These are phyloP conservation scores for Panthera tigris DNA, from an alignment of 2,113 vertebrate species.

Conservation along the genomic window DNA sequence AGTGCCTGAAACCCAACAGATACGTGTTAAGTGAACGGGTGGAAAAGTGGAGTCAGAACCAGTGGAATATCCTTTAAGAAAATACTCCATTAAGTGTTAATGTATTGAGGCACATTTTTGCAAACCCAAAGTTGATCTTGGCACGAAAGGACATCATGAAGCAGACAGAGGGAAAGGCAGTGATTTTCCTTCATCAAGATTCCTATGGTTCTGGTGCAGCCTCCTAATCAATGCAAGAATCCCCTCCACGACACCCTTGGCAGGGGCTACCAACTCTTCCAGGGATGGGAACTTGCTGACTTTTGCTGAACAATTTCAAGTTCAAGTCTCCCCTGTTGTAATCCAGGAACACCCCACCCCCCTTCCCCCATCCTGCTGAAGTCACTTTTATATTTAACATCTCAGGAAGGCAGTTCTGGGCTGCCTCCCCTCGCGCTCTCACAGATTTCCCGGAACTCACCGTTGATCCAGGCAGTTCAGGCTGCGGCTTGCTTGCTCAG, in stretches of 20 bases:
- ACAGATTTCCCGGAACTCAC: not conserved
- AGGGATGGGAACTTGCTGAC: not conserved
- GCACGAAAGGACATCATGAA: not conserved
- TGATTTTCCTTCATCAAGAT: not conserved
- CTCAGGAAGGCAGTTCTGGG: not conserved
- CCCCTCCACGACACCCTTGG: not conserved
- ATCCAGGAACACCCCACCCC: not conserved
- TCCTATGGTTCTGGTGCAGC: not conserved
- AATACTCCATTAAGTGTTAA: not conserved
- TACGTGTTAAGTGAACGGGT: not conserved
- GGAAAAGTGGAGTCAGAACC: not conserved
- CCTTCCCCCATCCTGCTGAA: not conserved
- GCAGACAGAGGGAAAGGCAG: not conserved
- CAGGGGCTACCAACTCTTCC: not conserved
- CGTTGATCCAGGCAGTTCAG: too few relatives aligned
- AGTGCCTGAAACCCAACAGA: not conserved
- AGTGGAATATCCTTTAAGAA: not conserved
- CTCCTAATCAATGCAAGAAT: not conserved
- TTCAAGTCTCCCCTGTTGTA: not conserved
- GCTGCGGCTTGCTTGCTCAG: not conserved
- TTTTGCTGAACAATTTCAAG: not conserved
- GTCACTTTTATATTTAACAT: not conserved
- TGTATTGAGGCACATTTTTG: not conserved
- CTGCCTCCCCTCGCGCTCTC: not conserved
- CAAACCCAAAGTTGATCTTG: not conserved